Base-by-base conservation (phyloP, 2,113 vertebrate genomes). In the Dicerorhinus sumatrensis region DNA sequence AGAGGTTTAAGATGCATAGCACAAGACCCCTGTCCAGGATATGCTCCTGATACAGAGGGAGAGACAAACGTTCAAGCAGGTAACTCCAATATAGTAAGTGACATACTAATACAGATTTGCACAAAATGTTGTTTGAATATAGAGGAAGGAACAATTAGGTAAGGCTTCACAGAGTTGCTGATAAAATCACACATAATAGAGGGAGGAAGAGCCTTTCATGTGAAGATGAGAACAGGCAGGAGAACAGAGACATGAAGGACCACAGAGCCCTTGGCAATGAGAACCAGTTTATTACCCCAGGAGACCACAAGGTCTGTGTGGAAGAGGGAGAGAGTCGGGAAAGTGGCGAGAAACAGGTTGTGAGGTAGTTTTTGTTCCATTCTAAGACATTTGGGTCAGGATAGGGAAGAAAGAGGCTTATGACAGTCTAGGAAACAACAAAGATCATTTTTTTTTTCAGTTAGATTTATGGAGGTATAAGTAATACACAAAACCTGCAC, bases 271-370 rank as follows among this genome's bases (percentile, higher is more conserved):
- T 51, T 46, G 31, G 2, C 13, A 46, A 14, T 27, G 6, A 10
- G 33, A 36, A 31, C 6, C 25, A 82, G 92, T 39, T 48, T 16
- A 27, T 11, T 16, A n/a, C 17, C 31, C 4, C 4, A 4, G 54
- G 1, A 48, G 20, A 25, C n/a, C 8, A 36, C 1, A 77, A 62
- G 0, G 4, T 51, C 70, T 25, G 0, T 14, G 6, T n/a, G 46
- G 20, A 72, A 82, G 58, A 36, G 25, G 14, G 16, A 0, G 1
- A 10, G 48, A 2, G 8, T 20, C 3, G 79, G 48, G 23, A 23
- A 46, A 33, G 10, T 27, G 18, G 25, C 3, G 36, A 56, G 36
- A 11, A 51, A 10, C 27, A 33, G 46, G 0, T 7, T 70, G 4
- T 7, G 51, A 63, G 46, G 46, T 42, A 4, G n/a, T 21, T 31